phyloP scores from a whole-genome alignment of 2,888 invertebrate genomes.

The Melangyna quadrimaculata region DNA sequence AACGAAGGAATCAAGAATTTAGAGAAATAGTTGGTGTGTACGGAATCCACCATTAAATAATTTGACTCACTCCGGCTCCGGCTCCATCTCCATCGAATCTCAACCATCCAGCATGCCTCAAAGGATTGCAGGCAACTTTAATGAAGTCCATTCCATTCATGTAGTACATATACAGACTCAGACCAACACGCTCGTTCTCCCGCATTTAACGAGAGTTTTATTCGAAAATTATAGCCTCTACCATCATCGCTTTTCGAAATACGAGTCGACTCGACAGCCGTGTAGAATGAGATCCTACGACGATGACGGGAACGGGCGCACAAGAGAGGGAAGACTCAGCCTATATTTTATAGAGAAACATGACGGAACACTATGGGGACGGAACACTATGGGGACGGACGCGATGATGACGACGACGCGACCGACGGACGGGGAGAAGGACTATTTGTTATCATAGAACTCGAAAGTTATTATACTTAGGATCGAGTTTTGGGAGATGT shows the following conservation, averaged over 20 bases:
- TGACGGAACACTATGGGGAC: not conserved
- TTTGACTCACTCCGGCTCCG: slow-evolving; percentile 23
- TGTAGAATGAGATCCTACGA: not conserved
- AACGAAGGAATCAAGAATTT: slow-evolving; percentile 13
- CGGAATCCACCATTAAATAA: slow-evolving; percentile 28
- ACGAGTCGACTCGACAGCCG: no score
- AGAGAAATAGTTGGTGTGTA: not conserved
- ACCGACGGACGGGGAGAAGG: not conserved
- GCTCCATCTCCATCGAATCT: not conserved
- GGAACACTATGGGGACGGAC: no score
- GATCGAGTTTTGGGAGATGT: not conserved
- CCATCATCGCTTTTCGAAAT: not conserved
- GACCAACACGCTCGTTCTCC: not conserved
- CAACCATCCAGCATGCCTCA: not conserved
- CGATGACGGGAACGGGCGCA: not conserved
- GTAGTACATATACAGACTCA: not conserved
- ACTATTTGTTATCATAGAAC: not conserved
- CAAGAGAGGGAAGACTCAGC: not conserved
- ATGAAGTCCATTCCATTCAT: slow-evolving; percentile 28
- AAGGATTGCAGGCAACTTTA: slow-evolving; percentile 13
- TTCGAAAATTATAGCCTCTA: not conserved
- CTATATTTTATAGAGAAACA: not conserved
- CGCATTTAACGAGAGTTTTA: not conserved
- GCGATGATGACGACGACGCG: no score
- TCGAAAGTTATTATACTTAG: not conserved